phyloP scores from a whole-genome alignment of 2,113 vertebrate genomes.

The Hypomesus transpacificus region DNA sequence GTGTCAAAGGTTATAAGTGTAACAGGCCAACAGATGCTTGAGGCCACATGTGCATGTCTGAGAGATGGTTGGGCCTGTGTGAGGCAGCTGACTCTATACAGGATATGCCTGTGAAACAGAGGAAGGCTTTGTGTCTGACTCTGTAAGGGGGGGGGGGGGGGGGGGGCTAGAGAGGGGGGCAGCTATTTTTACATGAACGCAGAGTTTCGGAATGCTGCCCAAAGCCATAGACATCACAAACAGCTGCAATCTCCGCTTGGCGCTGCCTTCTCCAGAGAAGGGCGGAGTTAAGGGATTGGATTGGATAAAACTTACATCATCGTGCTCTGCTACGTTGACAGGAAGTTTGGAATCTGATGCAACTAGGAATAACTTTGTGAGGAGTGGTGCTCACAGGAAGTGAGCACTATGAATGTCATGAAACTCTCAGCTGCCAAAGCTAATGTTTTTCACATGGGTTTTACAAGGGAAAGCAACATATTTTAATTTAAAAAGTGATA shows the following conservation, averaged over 20 bases:
- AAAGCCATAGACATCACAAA: slow-evolving; percentile 39
- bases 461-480: too few species aligned
- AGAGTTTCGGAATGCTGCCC: slow-evolving; percentile 52
- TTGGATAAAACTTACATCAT: slow-evolving; percentile 60
- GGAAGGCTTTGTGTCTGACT: slow-evolving; percentile 55
- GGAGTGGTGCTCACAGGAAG: not conserved
- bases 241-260: slow-evolving; percentile 55
- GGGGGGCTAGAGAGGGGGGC: slow-evolving; percentile 9
- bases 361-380: slow-evolving; percentile 37
- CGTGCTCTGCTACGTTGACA: slow-evolving; percentile 39
- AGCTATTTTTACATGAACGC: slow-evolving; percentile 66
- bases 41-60: slow-evolving; percentile 48
- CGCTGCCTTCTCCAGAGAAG: slow-evolving; percentile 11
- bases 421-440: too few species aligned
- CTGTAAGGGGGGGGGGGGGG: slow-evolving; percentile 4
- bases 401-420: not conserved
- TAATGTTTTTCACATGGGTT: too few species aligned
- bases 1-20: not conserved
- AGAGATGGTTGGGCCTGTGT: slow-evolving; percentile 46
- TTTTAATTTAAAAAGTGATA: too few species aligned
- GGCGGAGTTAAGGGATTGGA: slow-evolving; percentile 25
- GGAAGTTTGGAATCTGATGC: slow-evolving; percentile 62
- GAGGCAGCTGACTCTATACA: slow-evolving; percentile 60
- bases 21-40: not conserved
- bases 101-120: slow-evolving; percentile 58